Evolutionary conservation across 2,797 vertebrate species (phyloP).

Genomic region (Zenarchopterus dispar): DNA sequence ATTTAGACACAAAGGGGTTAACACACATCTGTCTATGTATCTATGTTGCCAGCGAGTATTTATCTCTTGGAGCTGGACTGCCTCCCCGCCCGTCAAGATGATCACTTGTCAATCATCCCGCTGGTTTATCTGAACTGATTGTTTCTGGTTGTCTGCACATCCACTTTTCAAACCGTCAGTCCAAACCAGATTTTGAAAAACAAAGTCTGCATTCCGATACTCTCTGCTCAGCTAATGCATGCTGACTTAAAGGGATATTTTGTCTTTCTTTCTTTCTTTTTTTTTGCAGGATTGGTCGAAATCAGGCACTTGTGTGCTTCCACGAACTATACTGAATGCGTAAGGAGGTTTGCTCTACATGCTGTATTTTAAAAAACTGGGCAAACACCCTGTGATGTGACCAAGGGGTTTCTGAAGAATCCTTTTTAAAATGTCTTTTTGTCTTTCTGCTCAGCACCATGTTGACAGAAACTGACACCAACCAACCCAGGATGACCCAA

Average conservation of each 20-base stretch:
- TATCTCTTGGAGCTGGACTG: slow-evolving; percentile 6
- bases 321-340: too few species aligned
- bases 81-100: slow-evolving; percentile 1
- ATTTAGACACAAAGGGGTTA: slow-evolving; percentile 3
- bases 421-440: too few species aligned
- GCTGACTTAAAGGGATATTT: slow-evolving; percentile 25
- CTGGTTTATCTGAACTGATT: slow-evolving; percentile 5
- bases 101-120: slow-evolving; percentile 35
- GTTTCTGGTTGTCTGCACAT: not conserved
- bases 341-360: too few species aligned
- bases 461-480: too few species aligned
- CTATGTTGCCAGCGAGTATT: slow-evolving; percentile 6
- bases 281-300: too few species aligned
- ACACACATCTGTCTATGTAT: not conserved
- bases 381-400: too few species aligned
- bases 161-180: not conserved
- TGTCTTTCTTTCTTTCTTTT: too few species aligned
- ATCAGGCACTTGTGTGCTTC: too few species aligned
- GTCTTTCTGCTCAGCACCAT: too few species aligned
- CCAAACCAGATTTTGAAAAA: slow-evolving; percentile 3
- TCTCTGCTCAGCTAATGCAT: slow-evolving; percentile 33
- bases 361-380: too few species aligned
- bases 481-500: too few species aligned
- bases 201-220: slow-evolving; percentile 8
- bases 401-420: too few species aligned